phyloP scores from a whole-genome alignment of 1,140 invertebrate species.

The Platorchestia sp. region DNA sequence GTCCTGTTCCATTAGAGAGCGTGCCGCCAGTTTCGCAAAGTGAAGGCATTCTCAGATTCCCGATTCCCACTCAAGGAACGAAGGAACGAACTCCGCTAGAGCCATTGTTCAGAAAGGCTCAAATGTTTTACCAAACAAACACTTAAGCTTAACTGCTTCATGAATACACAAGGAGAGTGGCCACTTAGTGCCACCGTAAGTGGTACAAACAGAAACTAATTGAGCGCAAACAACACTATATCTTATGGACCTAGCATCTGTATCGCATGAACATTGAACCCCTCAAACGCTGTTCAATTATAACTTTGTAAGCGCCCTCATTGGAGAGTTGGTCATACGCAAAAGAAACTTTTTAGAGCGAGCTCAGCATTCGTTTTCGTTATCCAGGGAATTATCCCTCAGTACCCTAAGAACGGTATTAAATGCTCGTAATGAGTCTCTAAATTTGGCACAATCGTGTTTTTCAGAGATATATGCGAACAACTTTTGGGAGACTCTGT shows the following conservation, averaged over 20 bases:
- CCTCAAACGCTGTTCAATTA: not conserved
- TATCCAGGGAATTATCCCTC: too few relatives aligned
- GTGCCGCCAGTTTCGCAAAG: not conserved
- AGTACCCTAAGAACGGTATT: too few relatives aligned
- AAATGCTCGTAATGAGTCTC: too few relatives aligned
- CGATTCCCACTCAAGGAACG: too few relatives aligned
- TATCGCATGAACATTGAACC: not conserved
- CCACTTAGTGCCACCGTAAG: constrained; percentile 2
- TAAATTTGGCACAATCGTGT: too few relatives aligned
- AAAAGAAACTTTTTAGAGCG: too few relatives aligned
- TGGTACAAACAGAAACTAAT: constrained; percentile 22
- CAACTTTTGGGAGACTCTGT: too few relatives aligned
- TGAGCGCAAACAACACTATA: constrained; percentile 2
- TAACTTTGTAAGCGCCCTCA: not conserved
- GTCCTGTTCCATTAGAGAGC: not conserved
- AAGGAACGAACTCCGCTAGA: not conserved
- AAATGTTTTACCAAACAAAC: constrained; percentile 23
- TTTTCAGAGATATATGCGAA: too few relatives aligned
- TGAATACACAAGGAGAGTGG: constrained; percentile 27
- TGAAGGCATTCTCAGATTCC: not conserved
- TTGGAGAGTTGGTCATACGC: not conserved
- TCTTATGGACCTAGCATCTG: not conserved
- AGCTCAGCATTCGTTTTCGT: too few relatives aligned
- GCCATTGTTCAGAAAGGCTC: not conserved
- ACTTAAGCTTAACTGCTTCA: constrained; percentile 43